phyloP scores from a whole-genome alignment of 2,113 vertebrate genomes.

The Poicephalus gulielmi region DNA sequence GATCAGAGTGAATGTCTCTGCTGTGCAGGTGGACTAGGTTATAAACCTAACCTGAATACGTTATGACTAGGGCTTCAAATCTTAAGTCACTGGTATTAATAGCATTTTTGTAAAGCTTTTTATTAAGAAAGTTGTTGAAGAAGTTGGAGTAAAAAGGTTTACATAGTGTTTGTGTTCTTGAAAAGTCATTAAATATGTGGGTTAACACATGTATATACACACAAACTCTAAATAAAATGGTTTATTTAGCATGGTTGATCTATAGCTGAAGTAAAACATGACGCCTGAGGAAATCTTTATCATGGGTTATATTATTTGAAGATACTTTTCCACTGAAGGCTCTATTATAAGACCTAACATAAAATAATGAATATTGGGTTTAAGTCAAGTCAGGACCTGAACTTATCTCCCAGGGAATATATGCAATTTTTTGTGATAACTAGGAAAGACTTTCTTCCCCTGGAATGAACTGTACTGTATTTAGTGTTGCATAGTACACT shows the following conservation, averaged over 20 bases:
- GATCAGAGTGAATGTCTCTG: background rate
- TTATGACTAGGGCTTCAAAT: background rate
- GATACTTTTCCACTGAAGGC: constrained; percentile 1
- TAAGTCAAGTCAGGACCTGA: constrained; percentile 7
- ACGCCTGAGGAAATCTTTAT: background rate
- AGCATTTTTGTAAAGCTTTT: background rate
- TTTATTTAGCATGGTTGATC: background rate
- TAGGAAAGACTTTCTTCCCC: constrained; percentile 12
- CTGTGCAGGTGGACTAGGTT: background rate
- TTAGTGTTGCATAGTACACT: background rate
- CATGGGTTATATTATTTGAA: background rate
- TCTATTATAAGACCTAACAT: constrained; percentile 21
- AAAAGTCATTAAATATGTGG: background rate
- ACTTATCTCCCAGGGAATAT: background rate
- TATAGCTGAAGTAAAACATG: background rate
- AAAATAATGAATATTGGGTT: constrained; percentile 45
- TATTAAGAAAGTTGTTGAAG: background rate
- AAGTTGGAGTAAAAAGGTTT: background rate
- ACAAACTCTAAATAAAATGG: background rate
- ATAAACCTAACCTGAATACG: background rate
- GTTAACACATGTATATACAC: background rate
- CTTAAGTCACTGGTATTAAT: background rate
- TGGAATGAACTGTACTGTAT: constrained; percentile 5
- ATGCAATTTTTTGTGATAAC: constrained; percentile 35
- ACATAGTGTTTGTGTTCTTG: background rate